Evolutionary conservation across 1,140 invertebrate genomes (phyloP), one percentile per base, ranked within the genome.

Genomic region (Ditylenchus dipsaci): DNA sequence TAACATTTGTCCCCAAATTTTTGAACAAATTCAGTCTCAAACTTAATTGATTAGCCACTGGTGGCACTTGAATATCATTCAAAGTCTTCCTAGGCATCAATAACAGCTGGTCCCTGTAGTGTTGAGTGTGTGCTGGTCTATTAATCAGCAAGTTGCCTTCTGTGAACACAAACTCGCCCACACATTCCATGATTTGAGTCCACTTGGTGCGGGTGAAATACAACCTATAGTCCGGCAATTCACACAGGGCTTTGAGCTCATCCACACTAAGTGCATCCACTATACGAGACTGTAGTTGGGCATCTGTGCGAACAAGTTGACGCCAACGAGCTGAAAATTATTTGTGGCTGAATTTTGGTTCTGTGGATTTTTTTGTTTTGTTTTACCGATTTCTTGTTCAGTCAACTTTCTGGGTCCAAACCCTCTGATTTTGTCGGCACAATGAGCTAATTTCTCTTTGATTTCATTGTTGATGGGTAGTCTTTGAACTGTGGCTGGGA

Each of bases 161-260:
- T 5, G 33, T 38, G 11, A 38, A 3, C 3, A 38, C 3, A 38
- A 38, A 38, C 23, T 53, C 49, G 3, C 38, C 56, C n/a, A 76
- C 67, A 27, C 75, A 79, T 62, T 77, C 43, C 67, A 76, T 79
- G 21, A 76, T 78, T 27, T 79, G 69, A 13, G 38, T 47, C 75
- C 75, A 76, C 58, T 76, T 76, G 19, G 65, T 68, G 19, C 61
- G 71, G n/a, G 76, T 76, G 33, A 76, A 76, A 21, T 65, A 67
- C n/a, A 79, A 38, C 33, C 77, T 59, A 49, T 76, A 76, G 17
- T 76, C 76, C 0, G 66, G 45, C 30, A 76, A 30, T 53, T 76
- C 73, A 57, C 66, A 72, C 19, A 76, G 58, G 26, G 61, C 59
- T 53, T 69, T 77, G 0, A 76, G 27, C 5, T 79, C 76, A n/a